Percentiles rank a stretch among this genome's conserved stretches.
phyloP scores from a whole-genome alignment of 2,888 invertebrate species.

The Plusia festucae region DNA sequence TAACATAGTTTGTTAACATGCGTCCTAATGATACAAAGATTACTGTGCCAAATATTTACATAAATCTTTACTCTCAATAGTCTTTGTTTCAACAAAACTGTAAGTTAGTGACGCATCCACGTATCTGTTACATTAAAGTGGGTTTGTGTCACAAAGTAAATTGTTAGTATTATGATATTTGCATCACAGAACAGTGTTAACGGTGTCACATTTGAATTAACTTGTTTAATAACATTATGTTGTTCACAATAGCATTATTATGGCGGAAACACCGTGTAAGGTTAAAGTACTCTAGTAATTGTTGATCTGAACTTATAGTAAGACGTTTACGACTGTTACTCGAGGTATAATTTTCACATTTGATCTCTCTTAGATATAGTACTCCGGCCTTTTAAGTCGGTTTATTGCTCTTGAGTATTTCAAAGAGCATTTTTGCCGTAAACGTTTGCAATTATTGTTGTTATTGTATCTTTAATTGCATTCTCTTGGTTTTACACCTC shows the following conservation, averaged over 20 bases:
- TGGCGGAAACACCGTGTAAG: conserved; percentile 37
- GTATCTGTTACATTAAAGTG: conserved; percentile 45
- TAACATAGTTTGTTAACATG: conserved; percentile 33
- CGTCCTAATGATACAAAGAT: conserved; percentile 37
- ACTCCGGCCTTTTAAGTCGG: conserved; percentile 21
- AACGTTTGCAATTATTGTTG: conserved; percentile 7
- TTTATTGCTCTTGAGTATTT: conserved; percentile 11
- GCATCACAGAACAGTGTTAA: conserved; percentile 41
- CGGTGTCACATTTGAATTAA: conserved; percentile 45
- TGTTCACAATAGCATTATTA: conserved; percentile 39
- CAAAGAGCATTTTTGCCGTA: conserved; percentile 26
- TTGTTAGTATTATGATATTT: conserved; percentile 49
- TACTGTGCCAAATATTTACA: conserved; percentile 39
- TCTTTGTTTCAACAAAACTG: conserved; percentile 28
- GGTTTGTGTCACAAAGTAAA: conserved; percentile 52
- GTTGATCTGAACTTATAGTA: conserved; percentile 34
- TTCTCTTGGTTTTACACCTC: conserved; percentile 10
- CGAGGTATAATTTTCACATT: conserved; percentile 47
- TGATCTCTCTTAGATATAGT: conserved; percentile 46
- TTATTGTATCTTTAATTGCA: conserved; percentile 20
- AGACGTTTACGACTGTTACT: conserved; percentile 34
- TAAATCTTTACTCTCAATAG: conserved; percentile 36
- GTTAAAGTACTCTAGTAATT: conserved; percentile 32
- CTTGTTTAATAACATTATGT: conserved; percentile 36
- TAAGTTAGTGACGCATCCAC: conserved; percentile 34